These are phyloP conservation scores for Heteronetta atricapilla DNA, from an alignment of 2,113 vertebrate species.

Conservation along the genomic window DNA sequence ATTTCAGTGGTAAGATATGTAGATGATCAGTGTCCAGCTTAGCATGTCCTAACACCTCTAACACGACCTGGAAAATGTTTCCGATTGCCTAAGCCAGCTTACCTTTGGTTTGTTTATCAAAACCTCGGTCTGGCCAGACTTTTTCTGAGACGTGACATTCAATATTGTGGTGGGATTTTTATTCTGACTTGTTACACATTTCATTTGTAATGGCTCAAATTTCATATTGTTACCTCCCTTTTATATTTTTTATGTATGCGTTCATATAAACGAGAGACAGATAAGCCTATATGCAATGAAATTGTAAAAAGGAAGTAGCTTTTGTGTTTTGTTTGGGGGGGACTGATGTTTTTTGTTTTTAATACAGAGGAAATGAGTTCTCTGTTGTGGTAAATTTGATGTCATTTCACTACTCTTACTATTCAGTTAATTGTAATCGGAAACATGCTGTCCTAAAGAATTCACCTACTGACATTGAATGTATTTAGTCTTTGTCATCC, in stretches of 20 bases:
- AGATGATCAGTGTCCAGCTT: conserved; percentile 72
- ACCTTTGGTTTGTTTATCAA: conserved; percentile 10
- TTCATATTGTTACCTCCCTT: conserved; percentile 30
- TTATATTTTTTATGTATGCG: background rate
- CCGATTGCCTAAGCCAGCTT: conserved; percentile 66
- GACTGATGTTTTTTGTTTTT: background rate
- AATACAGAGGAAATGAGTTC: conserved; percentile 39
- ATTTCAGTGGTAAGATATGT: conserved; percentile 90
- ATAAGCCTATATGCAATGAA: background rate
- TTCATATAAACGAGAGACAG: conserved; percentile 2
- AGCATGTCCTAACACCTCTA: conserved; percentile 80
- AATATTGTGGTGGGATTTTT: conserved; percentile 35
- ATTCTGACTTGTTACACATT: conserved; percentile 28
- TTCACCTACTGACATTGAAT: conserved; percentile 69
- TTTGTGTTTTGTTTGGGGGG: background rate
- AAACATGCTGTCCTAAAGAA: conserved; percentile 72
- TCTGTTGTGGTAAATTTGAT: conserved; percentile 58
- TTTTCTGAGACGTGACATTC: conserved; percentile 10
- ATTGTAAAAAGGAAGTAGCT: conserved; percentile 7
- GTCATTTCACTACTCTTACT: conserved; percentile 55
- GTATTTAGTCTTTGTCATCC: conserved; percentile 60
- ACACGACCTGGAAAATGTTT: conserved; percentile 71
- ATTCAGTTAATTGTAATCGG: conserved; percentile 67
- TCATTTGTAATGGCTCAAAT: conserved; percentile 31
- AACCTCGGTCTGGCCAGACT: conserved; percentile 28